phyloP scores from a whole-genome alignment of 2,888 invertebrate species.

The Diarsia brunnea region DNA sequence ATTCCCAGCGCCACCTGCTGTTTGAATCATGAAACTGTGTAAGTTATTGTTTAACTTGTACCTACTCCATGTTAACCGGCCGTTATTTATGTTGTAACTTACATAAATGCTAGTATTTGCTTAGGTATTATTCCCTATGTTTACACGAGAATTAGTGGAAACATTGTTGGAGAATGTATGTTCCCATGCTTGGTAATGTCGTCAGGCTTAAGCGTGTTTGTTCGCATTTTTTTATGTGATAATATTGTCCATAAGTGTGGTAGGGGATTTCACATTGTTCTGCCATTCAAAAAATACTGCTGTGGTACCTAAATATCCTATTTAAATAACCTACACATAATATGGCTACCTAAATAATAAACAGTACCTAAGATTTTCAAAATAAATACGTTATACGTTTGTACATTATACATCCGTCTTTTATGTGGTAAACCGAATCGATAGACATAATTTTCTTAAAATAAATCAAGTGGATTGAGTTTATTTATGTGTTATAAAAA shows the following conservation, averaged over 20 bases:
- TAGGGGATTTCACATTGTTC: neutral
- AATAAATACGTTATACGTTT: neutral
- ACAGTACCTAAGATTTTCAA: neutral
- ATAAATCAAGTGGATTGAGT: constrained; percentile 17
- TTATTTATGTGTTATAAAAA: constrained; percentile 1
- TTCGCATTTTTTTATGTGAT: neutral
- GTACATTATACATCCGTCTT: no score
- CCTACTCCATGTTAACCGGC: constrained; percentile 14
- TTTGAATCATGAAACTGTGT: constrained; percentile 24
- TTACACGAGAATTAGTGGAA: constrained; percentile 7
- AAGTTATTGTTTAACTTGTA: constrained; percentile 50
- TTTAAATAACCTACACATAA: no score
- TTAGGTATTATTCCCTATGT: constrained; percentile 37
- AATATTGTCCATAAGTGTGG: neutral
- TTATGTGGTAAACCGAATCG: neutral
- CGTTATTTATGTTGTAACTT: constrained; percentile 50
- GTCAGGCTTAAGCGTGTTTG: neutral
- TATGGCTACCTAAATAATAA: neutral
- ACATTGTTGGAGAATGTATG: constrained; percentile 9
- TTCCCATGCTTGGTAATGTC: neutral
- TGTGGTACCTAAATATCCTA: neutral
- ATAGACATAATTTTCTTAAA: neutral
- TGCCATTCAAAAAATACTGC: neutral
- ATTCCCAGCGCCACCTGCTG: constrained; percentile 30
- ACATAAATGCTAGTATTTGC: constrained; percentile 46